Evolutionary conservation across 2,797 vertebrate species (phyloP), one percentile per base, ranked within the genome.

Genomic region (Sparidentex hasta): DNA sequence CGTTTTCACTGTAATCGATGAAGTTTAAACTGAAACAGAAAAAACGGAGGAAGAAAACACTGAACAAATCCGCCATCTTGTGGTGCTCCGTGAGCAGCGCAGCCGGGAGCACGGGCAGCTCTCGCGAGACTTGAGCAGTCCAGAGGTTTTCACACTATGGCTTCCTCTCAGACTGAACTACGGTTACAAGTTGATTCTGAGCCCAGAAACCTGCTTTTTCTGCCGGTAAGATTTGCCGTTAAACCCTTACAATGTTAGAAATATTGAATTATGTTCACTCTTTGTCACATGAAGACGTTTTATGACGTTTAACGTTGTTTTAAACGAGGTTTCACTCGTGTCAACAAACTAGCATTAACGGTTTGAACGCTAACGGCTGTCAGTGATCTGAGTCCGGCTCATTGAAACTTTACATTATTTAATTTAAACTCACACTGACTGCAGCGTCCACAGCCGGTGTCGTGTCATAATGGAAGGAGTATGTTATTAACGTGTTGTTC

Each of bases 51-150:
- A 29, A 4, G 29, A 4, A 6, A 33, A 33, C 6, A 33, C 33
- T 33, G 33, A 33, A 33, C 33, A 33, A 2, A 33, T 33, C 33
- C 81, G 87, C 81, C 21, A 84, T 66, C 71, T 84, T 47, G 54
- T 61, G 57, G 51, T 11, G 5, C 0, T 0, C 3, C 0, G 0
- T 1, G 8, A n/a, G 11, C 2, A 11, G 1, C 2, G 14, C 54
- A 4, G 3, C 14, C 14, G 0, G 3, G 3, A 29, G 2, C 5
- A 23, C 0, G 0, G 0, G 0, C 0, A 66, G 14, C 21, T 86
- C 76, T 86, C 88, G 88, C 85, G 88, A 87, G 56, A 84, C 3
- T 50, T 29, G 4, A 17, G 20, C 7, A 0, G 4, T 57, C 48
- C 38, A 17, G 14, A 38, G 62, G 23, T 63, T 63, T 52, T 9